phyloP scores from a whole-genome alignment of 2,113 vertebrate genomes.

The Jacana jacana region DNA sequence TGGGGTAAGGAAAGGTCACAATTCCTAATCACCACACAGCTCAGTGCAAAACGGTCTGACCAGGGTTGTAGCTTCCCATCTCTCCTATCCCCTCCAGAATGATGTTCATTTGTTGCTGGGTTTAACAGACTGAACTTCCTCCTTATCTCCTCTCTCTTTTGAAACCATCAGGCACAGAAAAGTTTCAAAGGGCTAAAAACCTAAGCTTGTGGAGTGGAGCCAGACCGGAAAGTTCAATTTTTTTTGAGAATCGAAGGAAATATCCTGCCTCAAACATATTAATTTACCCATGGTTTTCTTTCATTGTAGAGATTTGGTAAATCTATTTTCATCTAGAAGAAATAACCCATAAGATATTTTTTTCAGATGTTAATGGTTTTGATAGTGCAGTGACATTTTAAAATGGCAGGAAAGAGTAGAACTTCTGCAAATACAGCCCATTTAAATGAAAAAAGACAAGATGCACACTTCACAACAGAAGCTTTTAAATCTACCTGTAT shows the following conservation, averaged over 20 bases:
- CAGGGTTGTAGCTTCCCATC: background rate
- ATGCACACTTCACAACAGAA: background rate
- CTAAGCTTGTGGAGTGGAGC: background rate
- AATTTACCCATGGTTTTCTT: background rate
- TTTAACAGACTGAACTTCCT: background rate
- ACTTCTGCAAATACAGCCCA: background rate
- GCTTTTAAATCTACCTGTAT: background rate
- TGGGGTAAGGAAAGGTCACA: background rate
- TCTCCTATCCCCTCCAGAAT: background rate
- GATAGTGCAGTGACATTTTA: background rate
- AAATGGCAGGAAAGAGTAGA: rapidly evolving
- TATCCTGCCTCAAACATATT: background rate
- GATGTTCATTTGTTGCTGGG: background rate
- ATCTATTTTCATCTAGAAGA: background rate
- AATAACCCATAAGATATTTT: background rate
- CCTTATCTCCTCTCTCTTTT: background rate
- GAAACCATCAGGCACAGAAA: background rate
- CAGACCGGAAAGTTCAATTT: background rate
- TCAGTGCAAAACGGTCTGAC: background rate
- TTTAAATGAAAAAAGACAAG: background rate
- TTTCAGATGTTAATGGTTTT: background rate
- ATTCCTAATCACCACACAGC: background rate
- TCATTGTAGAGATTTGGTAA: background rate
- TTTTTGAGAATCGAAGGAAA: background rate
- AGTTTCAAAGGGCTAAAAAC: background rate